A percentile compares a stretch with the other conserved stretches of the same genome.
These are phyloP conservation scores for Axinella damicornis DNA, from an alignment of 37 sponge, comb jelly and placozoan genomes.

Conservation along the genomic window DNA sequence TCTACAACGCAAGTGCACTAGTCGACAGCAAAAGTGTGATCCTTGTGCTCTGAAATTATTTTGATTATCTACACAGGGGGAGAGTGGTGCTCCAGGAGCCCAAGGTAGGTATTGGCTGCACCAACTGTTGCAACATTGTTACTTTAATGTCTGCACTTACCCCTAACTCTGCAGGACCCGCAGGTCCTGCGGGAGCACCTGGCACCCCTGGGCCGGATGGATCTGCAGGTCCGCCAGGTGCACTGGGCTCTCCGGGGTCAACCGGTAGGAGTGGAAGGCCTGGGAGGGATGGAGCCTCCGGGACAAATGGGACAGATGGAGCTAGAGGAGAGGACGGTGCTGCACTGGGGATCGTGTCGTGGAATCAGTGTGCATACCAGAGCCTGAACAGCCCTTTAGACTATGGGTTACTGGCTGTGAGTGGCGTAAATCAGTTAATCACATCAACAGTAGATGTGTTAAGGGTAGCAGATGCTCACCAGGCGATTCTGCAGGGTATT, in stretches of 20 bases:
- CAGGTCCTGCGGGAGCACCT: too few relatives aligned
- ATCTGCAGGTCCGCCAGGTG: conserved; percentile 3
- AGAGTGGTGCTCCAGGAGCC: neutral
- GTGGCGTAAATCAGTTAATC: too few relatives aligned
- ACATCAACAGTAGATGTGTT: too few relatives aligned
- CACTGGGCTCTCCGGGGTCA: conserved; percentile 7
- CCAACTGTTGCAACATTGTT: too few relatives aligned
- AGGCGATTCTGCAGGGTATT: too few relatives aligned
- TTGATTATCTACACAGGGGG: neutral
- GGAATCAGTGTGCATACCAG: conserved; percentile 72
- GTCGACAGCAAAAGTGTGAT: too few relatives aligned
- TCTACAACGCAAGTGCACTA: too few relatives aligned
- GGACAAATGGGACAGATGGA: neutral
- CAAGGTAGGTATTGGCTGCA: conserved; percentile 1
- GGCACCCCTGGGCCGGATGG: too few relatives aligned
- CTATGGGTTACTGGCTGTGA: conserved; percentile 69
- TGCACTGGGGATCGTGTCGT: neutral
- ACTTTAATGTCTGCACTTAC: too few relatives aligned
- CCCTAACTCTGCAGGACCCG: too few relatives aligned
- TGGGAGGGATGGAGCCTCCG: conserved; percentile 5
- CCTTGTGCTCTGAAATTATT: too few relatives aligned
- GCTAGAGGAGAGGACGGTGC: neutral
- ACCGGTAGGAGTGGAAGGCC: neutral
- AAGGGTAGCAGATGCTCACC: too few relatives aligned
- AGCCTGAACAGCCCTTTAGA: conserved; percentile 44